Base-by-base conservation (phyloP, 2,113 vertebrate genomes). In the Gallinago paraguaiae region DNA sequence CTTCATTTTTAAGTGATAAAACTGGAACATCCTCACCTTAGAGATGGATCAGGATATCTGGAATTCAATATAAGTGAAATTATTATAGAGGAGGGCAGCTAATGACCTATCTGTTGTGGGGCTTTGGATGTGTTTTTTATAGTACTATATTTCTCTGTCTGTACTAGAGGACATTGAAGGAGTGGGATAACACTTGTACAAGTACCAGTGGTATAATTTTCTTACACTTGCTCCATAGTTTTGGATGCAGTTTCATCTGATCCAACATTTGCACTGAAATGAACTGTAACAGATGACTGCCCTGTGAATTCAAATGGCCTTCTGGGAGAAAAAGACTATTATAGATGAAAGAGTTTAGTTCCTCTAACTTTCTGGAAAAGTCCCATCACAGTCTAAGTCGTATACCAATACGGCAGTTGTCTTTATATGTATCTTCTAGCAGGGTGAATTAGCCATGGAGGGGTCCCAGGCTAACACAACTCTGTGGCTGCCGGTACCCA, bases 1-100 rank as follows among this genome's bases (percentile, higher is more conserved):
- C 74, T 94, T 96, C 81, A 67, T 91, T 95, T 95, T 69, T 93
- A 82, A 91, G 92, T 51, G 69, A 91, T 84, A 91, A 96, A 92
- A 72, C 81, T 7, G n/a, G 91, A 93, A 83, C 83, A 68, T 57
- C 90, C 74, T 95, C 92, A 96, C 91, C 91, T 94, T 87, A 71
- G 68, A 87, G 91, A 91, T 46, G 46, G 83, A 89, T 94, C 95
- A 87, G 86, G 74, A 65, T 85, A 92, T 74, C 95, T 74, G 54
- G 54, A 92, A 92, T 95, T 89, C 91, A 95, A 84, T 94, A 74
- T 27, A 91, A 92, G 78, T 45, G 74, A 91, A 89, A 86, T 92
- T 85, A 92, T 87, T 93, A 67, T 1, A 77, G 92, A 87, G 91
- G 74, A 96, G 63, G 91, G 75, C 75, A 87, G 70, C 88, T 95